Percentiles rank a stretch among this genome's conserved stretches.
These are phyloP conservation scores for Sebastes iracundus DNA, from an alignment of 2,797 vertebrate species.

Conservation along the genomic window DNA sequence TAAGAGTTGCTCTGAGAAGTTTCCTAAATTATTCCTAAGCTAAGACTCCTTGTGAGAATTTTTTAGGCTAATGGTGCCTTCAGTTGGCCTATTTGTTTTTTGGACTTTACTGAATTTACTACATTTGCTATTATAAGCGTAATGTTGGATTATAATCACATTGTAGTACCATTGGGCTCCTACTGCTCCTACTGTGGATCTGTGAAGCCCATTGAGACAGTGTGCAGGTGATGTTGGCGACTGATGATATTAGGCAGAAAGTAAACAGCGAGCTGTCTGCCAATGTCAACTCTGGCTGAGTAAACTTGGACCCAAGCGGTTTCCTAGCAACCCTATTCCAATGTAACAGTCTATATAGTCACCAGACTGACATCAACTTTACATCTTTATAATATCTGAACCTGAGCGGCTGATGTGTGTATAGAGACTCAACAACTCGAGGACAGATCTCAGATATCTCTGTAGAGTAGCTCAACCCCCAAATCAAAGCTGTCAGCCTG, in stretches of 20 bases:
- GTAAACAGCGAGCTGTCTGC: slow-evolving; percentile 36
- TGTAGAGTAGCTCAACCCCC: neutral
- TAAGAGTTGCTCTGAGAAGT: too few relatives aligned
- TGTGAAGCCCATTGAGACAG: neutral
- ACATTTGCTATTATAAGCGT: neutral
- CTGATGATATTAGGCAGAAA: slow-evolving; percentile 27
- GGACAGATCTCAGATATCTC: neutral
- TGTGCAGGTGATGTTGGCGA: slow-evolving; percentile 14
- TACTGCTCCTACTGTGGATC: neutral
- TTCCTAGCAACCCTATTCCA: slow-evolving; percentile 52
- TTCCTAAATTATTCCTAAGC: too few relatives aligned
- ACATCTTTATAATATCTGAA: neutral
- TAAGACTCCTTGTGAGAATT: too few relatives aligned
- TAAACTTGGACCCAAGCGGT: slow-evolving; percentile 40
- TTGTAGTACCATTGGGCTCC: neutral
- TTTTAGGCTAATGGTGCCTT: too few relatives aligned
- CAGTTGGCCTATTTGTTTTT: neutral
- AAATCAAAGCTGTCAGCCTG: slow-evolving; percentile 6
- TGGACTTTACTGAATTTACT: neutral
- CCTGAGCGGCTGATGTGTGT: neutral
- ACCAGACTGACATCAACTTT: neutral
- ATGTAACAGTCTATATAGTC: slow-evolving; percentile 5
- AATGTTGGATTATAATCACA: neutral
- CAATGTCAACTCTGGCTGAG: slow-evolving; percentile 25
- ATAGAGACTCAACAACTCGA: neutral